These are phyloP conservation scores for Machimus atricapillus DNA, from an alignment of 2,888 invertebrate species.

Conservation along the genomic window DNA sequence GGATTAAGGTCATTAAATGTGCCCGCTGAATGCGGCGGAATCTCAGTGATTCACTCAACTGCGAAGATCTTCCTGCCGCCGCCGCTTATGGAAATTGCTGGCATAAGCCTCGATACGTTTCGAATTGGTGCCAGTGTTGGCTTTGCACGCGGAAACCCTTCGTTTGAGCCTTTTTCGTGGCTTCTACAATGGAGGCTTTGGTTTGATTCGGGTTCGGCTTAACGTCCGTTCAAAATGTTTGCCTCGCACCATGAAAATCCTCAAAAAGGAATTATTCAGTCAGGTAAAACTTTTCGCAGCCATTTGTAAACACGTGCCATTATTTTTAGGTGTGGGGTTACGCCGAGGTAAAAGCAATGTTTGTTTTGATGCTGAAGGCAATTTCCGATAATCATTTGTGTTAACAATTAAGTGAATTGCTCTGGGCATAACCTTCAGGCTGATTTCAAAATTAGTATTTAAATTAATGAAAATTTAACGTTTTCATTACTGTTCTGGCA, in stretches of 20 bases:
- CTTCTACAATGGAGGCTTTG: background rate
- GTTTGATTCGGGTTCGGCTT: background rate
- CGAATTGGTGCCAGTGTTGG: background rate
- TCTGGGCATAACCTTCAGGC: background rate
- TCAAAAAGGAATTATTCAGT: background rate
- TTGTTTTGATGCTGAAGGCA: background rate
- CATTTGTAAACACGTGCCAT: background rate
- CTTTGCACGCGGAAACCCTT: background rate
- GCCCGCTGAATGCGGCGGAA: background rate
- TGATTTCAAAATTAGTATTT: background rate
- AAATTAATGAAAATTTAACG: background rate
- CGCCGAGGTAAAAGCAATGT: background rate
- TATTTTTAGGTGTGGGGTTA: background rate
- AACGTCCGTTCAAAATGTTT: background rate
- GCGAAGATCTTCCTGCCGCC: background rate
- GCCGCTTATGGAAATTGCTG: background rate
- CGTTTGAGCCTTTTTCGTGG: background rate
- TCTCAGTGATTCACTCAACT: background rate
- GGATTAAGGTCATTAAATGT: conserved; percentile 1
- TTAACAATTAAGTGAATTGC: background rate
- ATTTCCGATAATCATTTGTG: background rate
- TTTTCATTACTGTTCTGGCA: background rate
- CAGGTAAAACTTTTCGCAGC: background rate
- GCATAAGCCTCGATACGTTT: background rate
- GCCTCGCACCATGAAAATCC: background rate